Evolutionary conservation across 2,888 invertebrate species (phyloP).

Genomic region (Myopa tessellatipennis): DNA sequence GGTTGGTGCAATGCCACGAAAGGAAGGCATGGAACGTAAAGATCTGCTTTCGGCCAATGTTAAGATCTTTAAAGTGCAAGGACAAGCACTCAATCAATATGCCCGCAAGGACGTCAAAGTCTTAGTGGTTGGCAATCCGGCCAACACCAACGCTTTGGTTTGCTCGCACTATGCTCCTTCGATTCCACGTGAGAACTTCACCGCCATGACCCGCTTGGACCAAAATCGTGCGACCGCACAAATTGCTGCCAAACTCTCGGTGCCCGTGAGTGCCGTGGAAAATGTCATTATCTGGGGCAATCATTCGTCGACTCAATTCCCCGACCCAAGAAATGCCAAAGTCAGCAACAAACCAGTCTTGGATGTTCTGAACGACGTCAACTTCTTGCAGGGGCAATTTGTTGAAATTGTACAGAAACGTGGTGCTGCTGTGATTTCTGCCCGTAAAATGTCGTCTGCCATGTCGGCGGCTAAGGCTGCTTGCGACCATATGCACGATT

Average conservation of each 20-base stretch:
- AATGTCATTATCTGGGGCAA: constrained; percentile 99
- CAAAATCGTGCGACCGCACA: constrained; percentile 97
- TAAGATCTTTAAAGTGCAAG: constrained; percentile 97
- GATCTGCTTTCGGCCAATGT: constrained; percentile 97
- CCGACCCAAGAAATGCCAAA: constrained; percentile 85
- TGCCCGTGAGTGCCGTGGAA: constrained; percentile 80
- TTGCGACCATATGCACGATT: constrained; percentile 96
- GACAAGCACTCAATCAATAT: constrained; percentile 89
- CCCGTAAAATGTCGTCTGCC: constrained; percentile 97
- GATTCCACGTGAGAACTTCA: constrained; percentile 95
- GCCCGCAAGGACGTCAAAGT: constrained; percentile 94
- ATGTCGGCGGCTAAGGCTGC: constrained; percentile 99
- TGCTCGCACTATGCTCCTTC: constrained; percentile 95
- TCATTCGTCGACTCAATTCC: constrained; percentile 98
- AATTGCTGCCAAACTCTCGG: constrained; percentile 78
- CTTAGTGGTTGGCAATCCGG: constrained; percentile 98
- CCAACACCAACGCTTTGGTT: constrained; percentile 97
- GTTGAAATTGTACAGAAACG: constrained; percentile 95
- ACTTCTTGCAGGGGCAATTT: constrained; percentile 84
- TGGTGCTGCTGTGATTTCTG: constrained; percentile 96
- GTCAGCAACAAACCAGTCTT: constrained; percentile 74
- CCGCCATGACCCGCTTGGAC: constrained; percentile 97
- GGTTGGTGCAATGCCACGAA: constrained; percentile 98
- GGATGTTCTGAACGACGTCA: constrained; percentile 82
- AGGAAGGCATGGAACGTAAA: constrained; percentile 98